phyloP scores from a whole-genome alignment of 2,888 invertebrate species.

The Sisyra nigra region DNA sequence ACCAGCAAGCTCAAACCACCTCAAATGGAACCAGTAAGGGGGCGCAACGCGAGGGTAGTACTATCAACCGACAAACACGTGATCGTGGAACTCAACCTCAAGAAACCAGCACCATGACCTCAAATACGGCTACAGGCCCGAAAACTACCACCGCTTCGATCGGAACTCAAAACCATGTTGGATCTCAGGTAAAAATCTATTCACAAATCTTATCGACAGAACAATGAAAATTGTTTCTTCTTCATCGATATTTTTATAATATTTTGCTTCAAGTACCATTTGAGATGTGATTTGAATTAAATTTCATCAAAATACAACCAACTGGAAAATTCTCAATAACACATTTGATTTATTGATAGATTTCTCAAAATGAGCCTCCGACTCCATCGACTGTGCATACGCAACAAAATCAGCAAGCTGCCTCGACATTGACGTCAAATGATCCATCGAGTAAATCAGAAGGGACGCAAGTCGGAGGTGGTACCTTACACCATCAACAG shows the following conservation, averaged over 20 bases:
- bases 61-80: slow-evolving; percentile 24
- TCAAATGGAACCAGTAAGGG: slow-evolving; percentile 13
- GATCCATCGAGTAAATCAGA: slow-evolving; percentile 54
- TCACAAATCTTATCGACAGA: neutral
- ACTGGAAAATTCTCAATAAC: neutral
- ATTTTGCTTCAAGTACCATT: too few relatives aligned
- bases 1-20: slow-evolving; percentile 24
- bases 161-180: slow-evolving; percentile 53
- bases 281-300: neutral
- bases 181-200: slow-evolving; percentile 32
- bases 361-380: slow-evolving; percentile 25
- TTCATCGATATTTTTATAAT: too few relatives aligned
- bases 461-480: slow-evolving; percentile 68
- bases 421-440: slow-evolving; percentile 20
- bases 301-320: neutral
- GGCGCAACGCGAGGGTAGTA: slow-evolving; percentile 17
- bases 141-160: slow-evolving; percentile 49
- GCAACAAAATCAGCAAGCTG: slow-evolving; percentile 19
- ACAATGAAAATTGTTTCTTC: neutral
- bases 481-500: slow-evolving; percentile 19
- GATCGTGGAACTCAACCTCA: slow-evolving; percentile 40
- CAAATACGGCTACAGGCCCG: slow-evolving; percentile 42
- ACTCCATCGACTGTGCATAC: slow-evolving; percentile 13
- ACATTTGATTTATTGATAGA: slow-evolving; percentile 23
- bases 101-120: slow-evolving; percentile 50